Evolutionary conservation across 2,888 invertebrate species (phyloP), one percentile per base, ranked within the genome.

Genomic region (Eubasilissa splendida): DNA sequence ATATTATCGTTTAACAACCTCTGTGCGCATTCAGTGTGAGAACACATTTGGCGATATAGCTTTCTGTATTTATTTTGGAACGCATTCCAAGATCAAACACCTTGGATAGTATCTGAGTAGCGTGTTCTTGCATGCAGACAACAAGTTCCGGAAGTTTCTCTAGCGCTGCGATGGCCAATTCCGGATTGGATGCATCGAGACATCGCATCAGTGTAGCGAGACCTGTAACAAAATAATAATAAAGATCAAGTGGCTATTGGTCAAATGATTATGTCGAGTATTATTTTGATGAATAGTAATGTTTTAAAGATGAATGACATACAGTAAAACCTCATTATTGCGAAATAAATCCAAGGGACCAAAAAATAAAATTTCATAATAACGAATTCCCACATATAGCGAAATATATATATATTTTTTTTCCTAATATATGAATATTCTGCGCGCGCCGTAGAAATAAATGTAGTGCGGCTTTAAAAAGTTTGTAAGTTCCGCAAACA

Each of bases 91-190:
- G 91, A 84, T 94, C 93, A 88, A 98, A 98, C 1, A 96, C 96
- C 82, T 94, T 93, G 86, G 93, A 92, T 85, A 98, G 91, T 75
- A 98, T 91, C 76, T 93, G 92, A 78, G 93, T 91, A 0, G 96
- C 96, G 87, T 96, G 94, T 88, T 97, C 98, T 90, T 96, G 96
- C 90, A 96, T 92, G 83, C 96, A 94, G 11, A 96, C 91, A 76
- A 95, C 92, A 83, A 97, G 93, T 85, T 97, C 97, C 0, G 97
- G 94, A 73, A 98, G 90, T 87, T 94, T 93, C 84, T 96, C 96
- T 68, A 98, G 90, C 52, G 95, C 94, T 0, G 95, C 93, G 84
- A 93, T 92, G 0, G 96, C 93, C 59, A 98, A 92, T 83, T 96
- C 96, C 0, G 96, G 94, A 86, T 96, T 94, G 65, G 92, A 91